Conservation (phyloP, 2,888 invertebrate species). For the Tanaodytes sp. region DNA sequence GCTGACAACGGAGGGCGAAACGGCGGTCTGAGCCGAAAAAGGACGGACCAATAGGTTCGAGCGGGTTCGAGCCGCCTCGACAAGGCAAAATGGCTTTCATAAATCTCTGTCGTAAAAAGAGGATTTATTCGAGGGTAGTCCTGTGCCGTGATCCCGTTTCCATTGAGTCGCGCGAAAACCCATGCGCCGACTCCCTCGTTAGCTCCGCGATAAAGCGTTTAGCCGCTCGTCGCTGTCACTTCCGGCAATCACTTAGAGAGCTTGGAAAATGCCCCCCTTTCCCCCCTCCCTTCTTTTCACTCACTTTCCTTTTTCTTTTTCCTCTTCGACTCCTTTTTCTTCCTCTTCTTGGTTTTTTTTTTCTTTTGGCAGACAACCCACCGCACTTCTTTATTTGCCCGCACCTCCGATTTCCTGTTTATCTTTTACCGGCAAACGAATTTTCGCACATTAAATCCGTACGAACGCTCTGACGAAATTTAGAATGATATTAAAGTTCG, state of each 20-base stretch:
- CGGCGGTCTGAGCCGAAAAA: slow-evolving; percentile 37
- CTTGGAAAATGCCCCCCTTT: slow-evolving; percentile 46
- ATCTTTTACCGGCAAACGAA: too few relatives aligned
- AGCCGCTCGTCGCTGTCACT: slow-evolving; percentile 67
- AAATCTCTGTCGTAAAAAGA: slow-evolving; percentile 73
- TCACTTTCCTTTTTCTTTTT: slow-evolving; percentile 18
- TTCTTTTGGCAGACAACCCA: too few relatives aligned
- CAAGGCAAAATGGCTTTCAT: slow-evolving; percentile 68
- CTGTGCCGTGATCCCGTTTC: slow-evolving; percentile 62
- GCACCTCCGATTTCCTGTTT: too few relatives aligned
- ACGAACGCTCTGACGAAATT: too few relatives aligned
- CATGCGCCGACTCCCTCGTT: slow-evolving; percentile 67
- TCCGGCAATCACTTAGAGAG: slow-evolving; percentile 67
- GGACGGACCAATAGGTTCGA: slow-evolving; percentile 44
- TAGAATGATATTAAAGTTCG: slow-evolving; percentile 42
- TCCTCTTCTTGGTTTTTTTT: slow-evolving; percentile 11
- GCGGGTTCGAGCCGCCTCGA: slow-evolving; percentile 33
- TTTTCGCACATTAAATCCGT: too few relatives aligned
- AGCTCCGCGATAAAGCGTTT: slow-evolving; percentile 70
- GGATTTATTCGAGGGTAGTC: slow-evolving; percentile 70
- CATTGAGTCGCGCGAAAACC: slow-evolving; percentile 64
- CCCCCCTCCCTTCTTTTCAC: slow-evolving; percentile 15
- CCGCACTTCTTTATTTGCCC: too few relatives aligned
- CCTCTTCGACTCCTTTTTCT: slow-evolving; percentile 3
- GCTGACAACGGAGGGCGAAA: slow-evolving; percentile 34